Evolutionary conservation across 2,113 vertebrate species (phyloP).

Genomic region (Gnathonemus longibarbis): DNA sequence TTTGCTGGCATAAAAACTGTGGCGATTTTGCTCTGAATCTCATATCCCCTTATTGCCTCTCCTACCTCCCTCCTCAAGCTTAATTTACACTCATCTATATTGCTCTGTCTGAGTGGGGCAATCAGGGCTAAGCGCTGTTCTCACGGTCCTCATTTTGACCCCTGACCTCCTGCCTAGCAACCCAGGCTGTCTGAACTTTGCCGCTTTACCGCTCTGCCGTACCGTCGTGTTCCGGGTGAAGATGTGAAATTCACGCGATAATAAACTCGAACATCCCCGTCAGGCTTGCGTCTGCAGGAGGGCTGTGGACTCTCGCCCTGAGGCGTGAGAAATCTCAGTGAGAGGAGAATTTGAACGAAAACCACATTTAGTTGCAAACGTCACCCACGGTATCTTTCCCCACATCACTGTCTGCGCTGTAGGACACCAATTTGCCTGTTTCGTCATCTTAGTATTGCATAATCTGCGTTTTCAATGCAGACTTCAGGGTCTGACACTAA

Average conservation of each 20-base stretch:
- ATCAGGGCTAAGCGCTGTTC: constrained; percentile 18
- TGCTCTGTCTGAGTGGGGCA: constrained; percentile 5
- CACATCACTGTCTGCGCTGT: not conserved
- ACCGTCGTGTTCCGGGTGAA: not conserved
- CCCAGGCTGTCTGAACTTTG: not conserved
- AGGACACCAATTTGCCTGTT: not conserved
- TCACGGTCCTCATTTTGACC: constrained; percentile 19
- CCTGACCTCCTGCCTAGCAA: constrained; percentile 10
- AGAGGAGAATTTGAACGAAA: not conserved
- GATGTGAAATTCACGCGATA: not conserved
- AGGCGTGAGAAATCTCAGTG: not conserved
- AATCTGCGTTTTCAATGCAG: not conserved
- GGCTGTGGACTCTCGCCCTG: not conserved
- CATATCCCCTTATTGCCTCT: not conserved
- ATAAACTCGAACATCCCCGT: not conserved
- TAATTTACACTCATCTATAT: not conserved
- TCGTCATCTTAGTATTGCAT: not conserved
- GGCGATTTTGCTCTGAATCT: not conserved
- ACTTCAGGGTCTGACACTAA: not conserved
- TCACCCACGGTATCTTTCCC: not conserved
- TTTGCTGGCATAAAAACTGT: not conserved
- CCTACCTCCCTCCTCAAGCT: not conserved
- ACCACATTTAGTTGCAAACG: not conserved
- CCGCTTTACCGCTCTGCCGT: not conserved
- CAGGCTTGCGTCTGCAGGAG: not conserved